A percentile compares a stretch with the other conserved stretches of the same genome.
Evolutionary conservation across 1,140 invertebrate genomes (phyloP).

Genomic region (Ceratosolen solmsi): DNA sequence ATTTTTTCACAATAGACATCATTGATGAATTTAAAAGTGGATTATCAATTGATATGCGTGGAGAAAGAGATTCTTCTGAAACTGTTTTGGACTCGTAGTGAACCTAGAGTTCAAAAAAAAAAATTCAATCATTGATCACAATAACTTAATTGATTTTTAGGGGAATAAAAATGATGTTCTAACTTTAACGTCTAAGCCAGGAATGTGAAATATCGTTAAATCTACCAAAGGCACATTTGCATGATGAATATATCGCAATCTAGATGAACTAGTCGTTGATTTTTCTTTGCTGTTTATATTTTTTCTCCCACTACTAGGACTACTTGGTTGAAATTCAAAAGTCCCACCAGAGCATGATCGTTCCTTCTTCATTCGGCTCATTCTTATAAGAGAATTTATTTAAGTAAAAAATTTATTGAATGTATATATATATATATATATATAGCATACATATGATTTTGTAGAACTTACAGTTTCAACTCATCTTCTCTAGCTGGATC

Average conservation of each 20-base stretch:
- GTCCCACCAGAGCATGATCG: slow-evolving; percentile 81
- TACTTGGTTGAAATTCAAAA: slow-evolving; percentile 77
- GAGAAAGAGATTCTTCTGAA: slow-evolving; percentile 75
- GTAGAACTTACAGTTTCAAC: slow-evolving; percentile 73
- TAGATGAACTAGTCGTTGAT: slow-evolving; percentile 68
- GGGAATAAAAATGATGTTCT: not conserved
- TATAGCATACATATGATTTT: no score
- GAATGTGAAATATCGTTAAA: slow-evolving; percentile 94
- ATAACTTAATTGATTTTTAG: no score
- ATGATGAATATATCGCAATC: slow-evolving; percentile 72
- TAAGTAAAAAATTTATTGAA: no score
- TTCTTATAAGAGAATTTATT: slow-evolving; percentile 58
- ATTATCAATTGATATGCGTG: slow-evolving; percentile 61
- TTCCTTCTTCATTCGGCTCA: slow-evolving; percentile 80
- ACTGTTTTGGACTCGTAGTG: slow-evolving; percentile 91
- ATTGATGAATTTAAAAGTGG: slow-evolving; percentile 61
- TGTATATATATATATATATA: no score
- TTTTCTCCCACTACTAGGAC: slow-evolving; percentile 73
- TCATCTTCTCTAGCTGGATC: slow-evolving; percentile 84
- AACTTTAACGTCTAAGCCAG: slow-evolving; percentile 94
- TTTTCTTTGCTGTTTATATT: slow-evolving; percentile 71
- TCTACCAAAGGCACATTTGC: slow-evolving; percentile 78
- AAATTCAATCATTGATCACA: no score
- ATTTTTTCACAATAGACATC: slow-evolving; percentile 70
- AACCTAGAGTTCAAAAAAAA: slow-evolving; percentile 70